Conservation (phyloP, 2,113 vertebrate genomes). For the Coreoperca whiteheadi region DNA sequence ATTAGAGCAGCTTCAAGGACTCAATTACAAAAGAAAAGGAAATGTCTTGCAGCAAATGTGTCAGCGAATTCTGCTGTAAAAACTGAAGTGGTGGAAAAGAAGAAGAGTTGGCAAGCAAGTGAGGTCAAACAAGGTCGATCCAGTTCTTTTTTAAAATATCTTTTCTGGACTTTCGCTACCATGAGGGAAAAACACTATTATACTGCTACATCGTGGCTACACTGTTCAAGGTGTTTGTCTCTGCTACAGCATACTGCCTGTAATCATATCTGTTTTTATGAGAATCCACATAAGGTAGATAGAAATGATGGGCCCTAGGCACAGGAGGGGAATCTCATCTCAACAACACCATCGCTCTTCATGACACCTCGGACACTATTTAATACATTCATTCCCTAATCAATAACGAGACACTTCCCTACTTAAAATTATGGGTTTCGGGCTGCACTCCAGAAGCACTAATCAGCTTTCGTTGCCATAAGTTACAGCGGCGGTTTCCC, state of each 20-base stretch:
- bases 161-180: background rate
- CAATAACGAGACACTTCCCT: constrained; percentile 16
- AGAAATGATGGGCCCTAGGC: background rate
- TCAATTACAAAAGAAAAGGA: background rate
- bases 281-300: constrained; percentile 1
- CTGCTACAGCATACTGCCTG: background rate
- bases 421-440: constrained; percentile 35
- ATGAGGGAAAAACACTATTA: background rate
- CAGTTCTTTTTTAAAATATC: background rate
- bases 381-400: constrained; percentile 27
- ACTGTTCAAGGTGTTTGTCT: background rate
- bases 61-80: background rate
- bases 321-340: background rate
- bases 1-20: background rate
- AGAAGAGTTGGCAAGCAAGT: background rate
- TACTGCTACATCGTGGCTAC: background rate
- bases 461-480: constrained; percentile 31
- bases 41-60: background rate
- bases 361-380: constrained; percentile 7
- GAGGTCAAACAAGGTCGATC: background rate
- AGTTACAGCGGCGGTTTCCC: background rate
- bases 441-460: constrained; percentile 23
- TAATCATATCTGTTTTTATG: constrained; percentile 8
- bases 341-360: background rate
- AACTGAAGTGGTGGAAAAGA: background rate